Conservation (phyloP, 2,113 vertebrate genomes). For the Sialia sialis region DNA sequence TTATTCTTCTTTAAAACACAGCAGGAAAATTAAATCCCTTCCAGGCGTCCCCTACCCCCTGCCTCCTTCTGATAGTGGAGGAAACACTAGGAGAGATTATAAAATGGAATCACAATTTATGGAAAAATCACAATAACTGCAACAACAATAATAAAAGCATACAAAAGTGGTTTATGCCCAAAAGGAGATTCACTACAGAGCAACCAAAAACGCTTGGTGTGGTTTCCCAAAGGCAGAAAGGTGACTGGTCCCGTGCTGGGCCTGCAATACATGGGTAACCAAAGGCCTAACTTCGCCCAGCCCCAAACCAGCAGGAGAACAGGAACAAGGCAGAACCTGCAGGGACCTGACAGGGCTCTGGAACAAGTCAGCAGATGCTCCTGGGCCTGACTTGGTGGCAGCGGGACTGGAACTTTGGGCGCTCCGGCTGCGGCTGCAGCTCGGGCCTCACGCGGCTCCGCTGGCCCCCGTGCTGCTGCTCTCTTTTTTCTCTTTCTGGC, state of each 20-base stretch:
- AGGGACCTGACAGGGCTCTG: neutral
- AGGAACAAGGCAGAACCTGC: no score
- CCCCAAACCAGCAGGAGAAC: fast-evolving
- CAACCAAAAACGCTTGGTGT: neutral
- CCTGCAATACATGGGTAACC: neutral
- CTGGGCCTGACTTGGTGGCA: neutral
- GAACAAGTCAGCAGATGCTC: neutral
- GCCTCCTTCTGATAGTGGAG: neutral
- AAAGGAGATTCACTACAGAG: neutral
- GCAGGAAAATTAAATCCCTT: neutral
- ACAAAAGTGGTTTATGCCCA: neutral
- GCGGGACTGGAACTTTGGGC: fast-evolving
- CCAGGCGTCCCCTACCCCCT: neutral
- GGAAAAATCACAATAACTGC: neutral
- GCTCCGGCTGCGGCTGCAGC: fast-evolving
- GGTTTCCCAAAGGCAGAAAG: neutral
- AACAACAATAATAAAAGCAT: neutral
- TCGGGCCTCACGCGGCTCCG: fast-evolving
- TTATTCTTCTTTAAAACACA: neutral
- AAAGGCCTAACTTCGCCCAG: neutral
- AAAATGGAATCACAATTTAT: neutral
- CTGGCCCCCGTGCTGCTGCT: fast-evolving
- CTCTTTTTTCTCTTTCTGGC: neutral
- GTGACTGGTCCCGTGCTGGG: fast-evolving
- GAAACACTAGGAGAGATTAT: neutral